Evolutionary conservation across 2,888 invertebrate species (phyloP).

Genomic region (Agrilus cyanescens): DNA sequence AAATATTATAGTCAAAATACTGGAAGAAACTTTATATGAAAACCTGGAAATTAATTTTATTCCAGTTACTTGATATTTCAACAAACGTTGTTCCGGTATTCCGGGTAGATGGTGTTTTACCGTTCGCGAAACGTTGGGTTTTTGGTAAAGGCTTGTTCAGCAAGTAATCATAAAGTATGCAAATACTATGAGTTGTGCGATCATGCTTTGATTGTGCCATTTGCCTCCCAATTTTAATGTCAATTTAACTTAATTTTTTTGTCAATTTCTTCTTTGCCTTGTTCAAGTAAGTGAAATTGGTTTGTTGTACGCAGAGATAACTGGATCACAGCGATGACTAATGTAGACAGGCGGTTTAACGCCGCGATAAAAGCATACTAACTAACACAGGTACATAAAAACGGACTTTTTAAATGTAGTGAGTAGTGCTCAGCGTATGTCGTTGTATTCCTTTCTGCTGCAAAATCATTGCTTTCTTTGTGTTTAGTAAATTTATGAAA

Average conservation of each 20-base stretch:
- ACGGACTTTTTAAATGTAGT: too few relatives aligned
- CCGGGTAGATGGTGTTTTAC: too few relatives aligned
- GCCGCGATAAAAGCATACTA: constrained; percentile 31
- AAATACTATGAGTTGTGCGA: not conserved
- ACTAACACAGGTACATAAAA: constrained; percentile 33
- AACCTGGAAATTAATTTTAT: too few relatives aligned
- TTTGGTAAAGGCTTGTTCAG: too few relatives aligned
- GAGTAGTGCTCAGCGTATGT: not conserved
- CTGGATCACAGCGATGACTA: constrained; percentile 52
- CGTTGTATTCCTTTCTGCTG: not conserved
- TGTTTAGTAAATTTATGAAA: too few relatives aligned
- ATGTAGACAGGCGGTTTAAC: constrained; percentile 48
- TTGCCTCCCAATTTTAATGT: not conserved
- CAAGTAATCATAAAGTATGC: too few relatives aligned
- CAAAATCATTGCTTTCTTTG: too few relatives aligned
- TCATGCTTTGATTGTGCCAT: constrained; percentile 1
- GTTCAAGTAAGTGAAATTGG: constrained; percentile 9
- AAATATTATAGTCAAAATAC: too few relatives aligned
- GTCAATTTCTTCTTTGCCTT: constrained; percentile 4
- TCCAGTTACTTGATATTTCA: too few relatives aligned
- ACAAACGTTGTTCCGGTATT: too few relatives aligned
- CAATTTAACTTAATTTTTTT: constrained; percentile 5
- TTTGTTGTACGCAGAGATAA: constrained; percentile 42
- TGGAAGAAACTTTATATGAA: too few relatives aligned
- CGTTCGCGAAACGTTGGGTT: too few relatives aligned